These are phyloP conservation scores for Pangasius macronema DNA, from an alignment of 2,797 vertebrate genomes.

Conservation along the genomic window DNA sequence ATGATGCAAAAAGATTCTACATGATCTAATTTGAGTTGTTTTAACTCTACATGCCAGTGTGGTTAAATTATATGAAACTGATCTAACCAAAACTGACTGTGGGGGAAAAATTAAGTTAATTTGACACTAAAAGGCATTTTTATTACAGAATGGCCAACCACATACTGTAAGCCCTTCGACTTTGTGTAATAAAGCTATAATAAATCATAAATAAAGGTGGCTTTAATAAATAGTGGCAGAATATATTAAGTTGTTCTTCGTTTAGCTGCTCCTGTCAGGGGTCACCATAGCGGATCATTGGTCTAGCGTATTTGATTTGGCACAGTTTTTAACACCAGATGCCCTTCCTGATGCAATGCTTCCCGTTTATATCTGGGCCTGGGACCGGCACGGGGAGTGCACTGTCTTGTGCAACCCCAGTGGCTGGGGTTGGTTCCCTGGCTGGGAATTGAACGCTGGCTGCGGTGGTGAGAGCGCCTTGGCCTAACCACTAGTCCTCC, in stretches of 20 bases:
- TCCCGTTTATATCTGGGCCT: no score
- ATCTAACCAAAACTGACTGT: not conserved
- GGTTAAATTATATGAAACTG: not conserved
- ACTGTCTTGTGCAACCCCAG: no score
- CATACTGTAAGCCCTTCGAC: not conserved
- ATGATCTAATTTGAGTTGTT: not conserved
- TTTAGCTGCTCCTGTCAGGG: no score
- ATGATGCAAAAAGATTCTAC: not conserved
- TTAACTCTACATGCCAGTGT: not conserved
- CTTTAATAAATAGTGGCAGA: not conserved
- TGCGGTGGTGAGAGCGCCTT: no score
- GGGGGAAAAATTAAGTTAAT: not conserved
- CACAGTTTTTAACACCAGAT: no score
- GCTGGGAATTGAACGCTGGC: no score
- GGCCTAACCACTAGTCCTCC: no score
- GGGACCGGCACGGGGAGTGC: no score
- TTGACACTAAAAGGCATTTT: conserved; percentile 3
- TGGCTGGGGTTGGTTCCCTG: no score
- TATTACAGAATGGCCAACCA: not conserved
- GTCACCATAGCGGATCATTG: no score
- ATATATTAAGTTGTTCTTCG: not conserved
- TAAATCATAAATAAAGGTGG: not conserved
- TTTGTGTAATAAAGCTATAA: not conserved
- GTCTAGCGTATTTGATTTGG: no score
- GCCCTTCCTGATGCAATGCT: no score